Evolutionary conservation across 1,140 invertebrate genomes (phyloP), one percentile per base, ranked within the genome.

Genomic region (Leguminivora glycinivorella): DNA sequence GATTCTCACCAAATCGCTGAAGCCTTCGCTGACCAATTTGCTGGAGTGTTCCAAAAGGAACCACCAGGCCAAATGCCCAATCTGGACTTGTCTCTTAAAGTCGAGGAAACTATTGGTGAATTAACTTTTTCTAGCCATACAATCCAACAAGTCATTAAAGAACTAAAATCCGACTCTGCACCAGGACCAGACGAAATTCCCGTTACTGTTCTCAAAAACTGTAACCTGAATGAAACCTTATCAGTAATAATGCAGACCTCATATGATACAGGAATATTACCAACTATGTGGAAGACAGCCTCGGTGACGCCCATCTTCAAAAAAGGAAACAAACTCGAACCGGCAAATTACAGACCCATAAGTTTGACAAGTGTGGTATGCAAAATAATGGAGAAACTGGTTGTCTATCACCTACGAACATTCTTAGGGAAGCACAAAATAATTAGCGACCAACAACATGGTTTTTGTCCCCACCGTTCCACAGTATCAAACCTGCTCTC

Each of bases 371-470:
- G 38, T 40, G 38, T 40, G 12, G n/a, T n/a, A n/a, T n/a, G n/a
- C n/a, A n/a, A n/a, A n/a, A n/a, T n/a, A n/a, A n/a, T n/a, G n/a
- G n/a, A 10, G 38, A 40, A 40, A 40, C 38, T 40, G 38, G 38
- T 40, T 40, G 38, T 40, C 5, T 10, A 40, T 40, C 38, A 66
- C 24, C 26, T 66, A 5, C 24, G 60, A 31, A 10, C n/a, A 47
- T 68, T 68, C 17, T 4, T 68, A 5, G 34, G 24, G 10, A 29
- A 17, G 40, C 38, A 68, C 67, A 70, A 70, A 43, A 66, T 70
- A 26, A 70, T 70, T 22, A 25, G 38, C n/a, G 22, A 70, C 58
- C 31, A 60, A 24, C 69, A 70, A 47, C 69, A 70, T 60, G 69
- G 69, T 5, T 70, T 70, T 63, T 38, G 29, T 25, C 56, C 56